Evolutionary conservation across 37 sponge, comb jelly and placozoan species (phyloP), one percentile per base, ranked within the genome.

Genomic region (Beroe ovata): DNA sequence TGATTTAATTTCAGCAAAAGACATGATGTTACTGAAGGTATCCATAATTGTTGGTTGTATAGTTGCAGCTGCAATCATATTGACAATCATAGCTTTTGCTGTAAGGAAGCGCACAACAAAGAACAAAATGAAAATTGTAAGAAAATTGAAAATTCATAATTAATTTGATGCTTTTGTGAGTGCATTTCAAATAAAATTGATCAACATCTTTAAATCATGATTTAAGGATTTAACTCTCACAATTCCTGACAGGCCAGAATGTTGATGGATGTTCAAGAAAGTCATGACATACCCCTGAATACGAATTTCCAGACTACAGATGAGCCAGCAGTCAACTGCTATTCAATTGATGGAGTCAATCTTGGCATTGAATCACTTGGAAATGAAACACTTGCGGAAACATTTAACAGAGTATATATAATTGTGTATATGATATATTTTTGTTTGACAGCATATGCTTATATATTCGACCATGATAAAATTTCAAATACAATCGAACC

Each of bases 41-140:
- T 47, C 54, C 54, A 47, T 11, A 6, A 47, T 47, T 47, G 54
- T 11, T 47, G 54, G 54, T 47, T 47, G 54, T 11, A 20, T 23
- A 23, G 63, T 62, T 6, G 41, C 28, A 39, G 25, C 33, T 26
- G 47, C 41, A 1, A 36, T 77, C 20, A 54, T 20, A n/a, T n/a
- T 42, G 54, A 41, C 25, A 38, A 22, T 77, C 11, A 54, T 77
- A 14, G 84, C 28, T 42, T 39, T 42, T 11, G 8, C 41, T 19
- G 11, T 77, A n/a, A 39, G 84, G 38, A 77, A 36, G 21, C 84
- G 84, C 0, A 6, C 23, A 21, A 25, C 41, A 20, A 39, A 77
- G 33, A 77, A 77, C 3, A 77, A 77, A 29, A 77, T 77, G 20
- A 21, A 77, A 77, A 77, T 77, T 77, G 84, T 77, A 36, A 77